Conservation (phyloP, 2,113 vertebrate species). For the Hippotragus niger region DNA sequence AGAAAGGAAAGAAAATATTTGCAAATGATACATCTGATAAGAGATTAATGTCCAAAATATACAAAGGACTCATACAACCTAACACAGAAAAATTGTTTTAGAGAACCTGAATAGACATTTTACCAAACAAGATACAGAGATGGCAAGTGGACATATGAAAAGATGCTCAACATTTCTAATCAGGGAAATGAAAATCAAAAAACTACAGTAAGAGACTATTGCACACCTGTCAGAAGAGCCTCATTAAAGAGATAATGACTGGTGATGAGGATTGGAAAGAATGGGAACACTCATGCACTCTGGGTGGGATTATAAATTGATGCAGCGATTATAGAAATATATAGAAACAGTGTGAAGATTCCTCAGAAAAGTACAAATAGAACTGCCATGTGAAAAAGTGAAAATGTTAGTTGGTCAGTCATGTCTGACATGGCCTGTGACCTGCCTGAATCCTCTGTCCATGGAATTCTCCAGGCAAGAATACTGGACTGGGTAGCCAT, state of each 20-base stretch:
- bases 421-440: neutral
- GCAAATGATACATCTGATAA: neutral
- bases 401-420: neutral
- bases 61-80: neutral
- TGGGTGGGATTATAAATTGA: neutral
- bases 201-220: neutral
- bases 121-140: neutral
- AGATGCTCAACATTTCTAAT: neutral
- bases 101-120: neutral
- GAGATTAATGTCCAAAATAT: neutral
- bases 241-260: neutral
- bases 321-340: neutral
- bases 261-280: neutral
- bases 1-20: neutral
- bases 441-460: neutral
- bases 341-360: neutral
- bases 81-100: neutral
- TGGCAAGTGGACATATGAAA: neutral
- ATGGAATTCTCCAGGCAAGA: neutral
- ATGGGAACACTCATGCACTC: neutral
- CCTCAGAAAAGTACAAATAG: neutral
- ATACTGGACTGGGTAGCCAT: neutral
- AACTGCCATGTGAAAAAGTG: neutral
- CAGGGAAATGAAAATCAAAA: neutral
- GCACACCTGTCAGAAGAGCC: neutral